A percentile compares a stretch with the other conserved stretches of the same genome.
Evolutionary conservation across 2,888 invertebrate species (phyloP).

Genomic region (Acronicta psi): DNA sequence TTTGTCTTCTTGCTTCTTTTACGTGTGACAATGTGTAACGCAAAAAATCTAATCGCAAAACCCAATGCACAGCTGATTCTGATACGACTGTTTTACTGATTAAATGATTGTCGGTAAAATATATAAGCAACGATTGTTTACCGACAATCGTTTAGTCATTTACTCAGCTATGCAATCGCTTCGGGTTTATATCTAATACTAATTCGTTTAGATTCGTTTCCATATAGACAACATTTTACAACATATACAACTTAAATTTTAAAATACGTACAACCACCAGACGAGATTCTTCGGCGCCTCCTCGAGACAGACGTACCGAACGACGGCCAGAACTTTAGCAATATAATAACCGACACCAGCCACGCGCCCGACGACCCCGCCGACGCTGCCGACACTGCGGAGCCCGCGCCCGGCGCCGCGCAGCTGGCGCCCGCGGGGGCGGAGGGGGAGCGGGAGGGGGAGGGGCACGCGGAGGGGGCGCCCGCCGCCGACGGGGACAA

Average conservation of each 20-base stretch:
- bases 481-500: constrained; percentile 27
- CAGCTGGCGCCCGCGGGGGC: not conserved
- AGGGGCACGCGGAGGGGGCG: not conserved
- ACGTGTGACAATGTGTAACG: too few relatives aligned
- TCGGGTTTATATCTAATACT: too few relatives aligned
- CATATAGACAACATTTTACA: not conserved
- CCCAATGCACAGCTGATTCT: too few relatives aligned
- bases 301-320: constrained; percentile 73
- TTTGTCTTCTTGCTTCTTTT: too few relatives aligned
- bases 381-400: constrained; percentile 11
- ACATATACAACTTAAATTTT: not conserved
- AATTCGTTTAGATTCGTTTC: too few relatives aligned
- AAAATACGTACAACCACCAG: constrained; percentile 58
- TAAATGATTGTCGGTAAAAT: too few relatives aligned
- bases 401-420: not conserved
- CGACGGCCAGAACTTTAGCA: constrained; percentile 57
- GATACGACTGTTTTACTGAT: too few relatives aligned
- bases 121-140: too few relatives aligned
- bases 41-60: too few relatives aligned
- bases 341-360: constrained; percentile 55
- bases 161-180: too few relatives aligned
- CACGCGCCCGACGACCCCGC: constrained; percentile 16
- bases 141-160: too few relatives aligned
- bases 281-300: constrained; percentile 81
- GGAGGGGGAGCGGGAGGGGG: not conserved